A percentile compares a stretch with the other conserved stretches of the same genome.
Conservation (phyloP, 2,797 vertebrate species). For the Characodon lateralis region DNA sequence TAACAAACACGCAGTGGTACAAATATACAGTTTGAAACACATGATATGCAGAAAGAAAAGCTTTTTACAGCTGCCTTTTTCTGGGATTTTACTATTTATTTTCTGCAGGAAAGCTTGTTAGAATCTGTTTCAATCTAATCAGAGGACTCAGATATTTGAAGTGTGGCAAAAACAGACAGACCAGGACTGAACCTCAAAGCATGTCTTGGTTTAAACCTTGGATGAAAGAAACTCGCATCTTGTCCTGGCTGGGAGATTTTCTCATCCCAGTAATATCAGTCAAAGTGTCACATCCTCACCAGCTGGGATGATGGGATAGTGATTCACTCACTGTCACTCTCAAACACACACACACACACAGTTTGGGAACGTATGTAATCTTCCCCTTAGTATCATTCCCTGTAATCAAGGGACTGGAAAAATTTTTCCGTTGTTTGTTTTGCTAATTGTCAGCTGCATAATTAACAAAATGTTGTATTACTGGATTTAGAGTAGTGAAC, state of each 20-base stretch:
- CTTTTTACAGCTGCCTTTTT: slow-evolving; percentile 9
- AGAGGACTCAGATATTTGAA: slow-evolving; percentile 6
- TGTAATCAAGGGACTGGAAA: slow-evolving; percentile 51
- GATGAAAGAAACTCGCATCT: slow-evolving; percentile 11
- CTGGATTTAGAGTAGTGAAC: slow-evolving; percentile 12
- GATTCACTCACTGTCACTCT: slow-evolving; percentile 59
- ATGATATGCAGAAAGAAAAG: no score
- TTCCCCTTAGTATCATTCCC: slow-evolving; percentile 32
- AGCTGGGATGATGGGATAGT: slow-evolving; percentile 64
- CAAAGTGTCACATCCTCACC: slow-evolving; percentile 66
- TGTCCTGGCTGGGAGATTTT: slow-evolving; percentile 43
- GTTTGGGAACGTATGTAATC: slow-evolving; percentile 56
- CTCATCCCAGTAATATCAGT: slow-evolving; percentile 46
- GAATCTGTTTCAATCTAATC: slow-evolving; percentile 32
- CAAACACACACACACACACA: slow-evolving; percentile 46
- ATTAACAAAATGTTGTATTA: slow-evolving; percentile 4
- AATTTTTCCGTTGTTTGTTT: slow-evolving; percentile 30
- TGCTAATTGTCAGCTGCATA: slow-evolving; percentile 12
- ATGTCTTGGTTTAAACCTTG: slow-evolving; percentile 10
- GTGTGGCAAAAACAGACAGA: background rate
- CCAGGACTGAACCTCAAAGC: background rate
- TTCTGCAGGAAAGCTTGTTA: slow-evolving; percentile 32
- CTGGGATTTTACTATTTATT: slow-evolving; percentile 49
- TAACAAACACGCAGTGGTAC: no score
- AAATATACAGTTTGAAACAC: no score